Base-by-base conservation (phyloP, 2,797 vertebrate species). In the Enteromius argenteus region DNA sequence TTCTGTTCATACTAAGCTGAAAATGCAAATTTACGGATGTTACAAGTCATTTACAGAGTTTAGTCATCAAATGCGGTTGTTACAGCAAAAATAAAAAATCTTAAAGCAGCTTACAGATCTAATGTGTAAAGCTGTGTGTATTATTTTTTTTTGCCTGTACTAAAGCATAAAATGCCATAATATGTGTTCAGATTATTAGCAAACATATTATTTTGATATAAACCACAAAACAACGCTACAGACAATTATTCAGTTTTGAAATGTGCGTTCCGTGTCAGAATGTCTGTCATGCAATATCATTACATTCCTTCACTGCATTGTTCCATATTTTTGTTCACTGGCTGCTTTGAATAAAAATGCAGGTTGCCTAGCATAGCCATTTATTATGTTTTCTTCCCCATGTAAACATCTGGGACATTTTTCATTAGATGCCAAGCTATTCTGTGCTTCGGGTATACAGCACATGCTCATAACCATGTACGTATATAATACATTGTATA, bases 341-440 rank as follows among this genome's bases (percentile, higher is more conserved):
- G 62, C 32, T n/a, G 21, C 64, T 67, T 66, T 78, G 51, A 78
- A 60, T 71, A 84, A 78, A 35, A 84, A 78, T 79, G 21, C 27
- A 62, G 27, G 27, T 39, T 49, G 27, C 49, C 35, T 17, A 23
- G 13, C 5, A 1, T 13, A 62, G 13, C 27, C 60, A 62, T 62
- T 30, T 62, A 62, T 62, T 62, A 14, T 44, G 23, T 60, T 60
- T 82, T 37, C 15, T 37, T 84, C 27, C 27, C 44, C 8, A 17
- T 62, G 35, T 75, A 66, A 76, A 32, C 46, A 51, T 17, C 13
- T 46, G 5, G n/a, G 46, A 51, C 30, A 17, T 51, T 68, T 17
- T 51, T 67, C 39, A 37, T 67, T 44, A 23, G n/a, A 62, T 42
- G 37, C 21, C 42, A 66, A 64, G 19, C 17, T 37, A 62, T 30